Percentiles rank a stretch among this genome's conserved stretches.
These are phyloP conservation scores for Drosophila percnosoma DNA, from an alignment of 2,888 invertebrate species.

Conservation along the genomic window DNA sequence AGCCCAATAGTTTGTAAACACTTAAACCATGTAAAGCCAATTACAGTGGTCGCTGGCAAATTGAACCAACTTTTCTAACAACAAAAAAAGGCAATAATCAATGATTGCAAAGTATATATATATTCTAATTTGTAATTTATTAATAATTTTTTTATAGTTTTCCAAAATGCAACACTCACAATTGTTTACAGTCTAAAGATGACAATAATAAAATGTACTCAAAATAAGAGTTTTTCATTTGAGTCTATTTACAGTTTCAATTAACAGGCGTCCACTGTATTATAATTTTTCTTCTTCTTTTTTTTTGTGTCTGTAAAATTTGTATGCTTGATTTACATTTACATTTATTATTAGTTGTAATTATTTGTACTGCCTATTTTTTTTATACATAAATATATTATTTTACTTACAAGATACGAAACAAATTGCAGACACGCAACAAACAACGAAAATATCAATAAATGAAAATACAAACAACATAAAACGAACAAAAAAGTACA, in stretches of 20 bases:
- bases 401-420: not conserved
- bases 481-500: not conserved
- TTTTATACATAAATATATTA: constrained; percentile 10
- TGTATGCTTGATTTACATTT: constrained; percentile 14
- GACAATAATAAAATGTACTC: not conserved
- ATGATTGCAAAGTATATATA: not conserved
- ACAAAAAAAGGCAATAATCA: not conserved
- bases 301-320: constrained; percentile 18
- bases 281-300: not conserved
- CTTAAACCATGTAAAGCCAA: constrained; percentile 16
- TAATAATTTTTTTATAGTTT: not conserved
- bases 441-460: constrained; percentile 37
- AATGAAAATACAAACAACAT: constrained; percentile 18
- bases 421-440: constrained; percentile 23
- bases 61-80: not conserved
- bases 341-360: constrained; percentile 32
- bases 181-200: not conserved
- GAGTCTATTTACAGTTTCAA: not conserved
- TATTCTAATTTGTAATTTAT: not conserved
- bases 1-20: constrained; percentile 22
- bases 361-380: constrained; percentile 14
- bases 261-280: constrained; percentile 3
- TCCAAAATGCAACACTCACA: not conserved
- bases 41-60: constrained; percentile 6
- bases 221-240: not conserved